These are phyloP conservation scores for Genyomyrus donnyi DNA, from an alignment of 2,113 vertebrate genomes.

Conservation along the genomic window DNA sequence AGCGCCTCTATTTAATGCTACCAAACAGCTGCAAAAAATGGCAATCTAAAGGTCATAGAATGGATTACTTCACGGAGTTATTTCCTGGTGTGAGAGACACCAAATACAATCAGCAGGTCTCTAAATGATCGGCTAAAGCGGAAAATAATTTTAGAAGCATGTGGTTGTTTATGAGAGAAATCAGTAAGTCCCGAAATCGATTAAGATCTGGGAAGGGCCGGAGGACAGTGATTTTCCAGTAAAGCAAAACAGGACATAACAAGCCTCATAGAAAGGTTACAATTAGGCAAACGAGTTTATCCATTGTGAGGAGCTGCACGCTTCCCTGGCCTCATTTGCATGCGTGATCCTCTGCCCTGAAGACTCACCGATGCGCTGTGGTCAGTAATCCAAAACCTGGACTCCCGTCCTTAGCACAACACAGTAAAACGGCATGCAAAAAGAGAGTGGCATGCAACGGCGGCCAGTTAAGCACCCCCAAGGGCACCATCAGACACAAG, in stretches of 20 bases:
- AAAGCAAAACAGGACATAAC: constrained; percentile 34
- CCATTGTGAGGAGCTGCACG: not conserved
- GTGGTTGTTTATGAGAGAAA: not conserved
- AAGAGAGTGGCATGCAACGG: not conserved
- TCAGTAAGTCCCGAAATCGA: not conserved
- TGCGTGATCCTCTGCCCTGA: not conserved
- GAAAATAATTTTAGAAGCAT: not conserved
- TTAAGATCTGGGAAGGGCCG: not conserved
- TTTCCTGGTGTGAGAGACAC: not conserved
- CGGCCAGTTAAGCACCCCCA: not conserved
- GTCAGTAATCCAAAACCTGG: not conserved
- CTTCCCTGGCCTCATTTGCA: not conserved
- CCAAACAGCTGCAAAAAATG: not conserved
- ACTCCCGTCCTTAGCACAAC: not conserved
- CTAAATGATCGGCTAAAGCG: not conserved
- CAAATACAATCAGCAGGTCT: not conserved
- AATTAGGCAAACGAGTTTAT: not conserved
- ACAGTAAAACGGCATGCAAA: constrained; percentile 8
- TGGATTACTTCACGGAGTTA: not conserved
- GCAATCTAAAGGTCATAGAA: not conserved
- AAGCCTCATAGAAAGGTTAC: constrained; percentile 23
- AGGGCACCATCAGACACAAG: not conserved
- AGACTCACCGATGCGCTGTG: not conserved
- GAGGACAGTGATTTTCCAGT: not conserved
- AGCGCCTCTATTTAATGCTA: not conserved